These are phyloP conservation scores for Drosophila elegans DNA, from an alignment of 1,140 invertebrate species.

Conservation along the genomic window DNA sequence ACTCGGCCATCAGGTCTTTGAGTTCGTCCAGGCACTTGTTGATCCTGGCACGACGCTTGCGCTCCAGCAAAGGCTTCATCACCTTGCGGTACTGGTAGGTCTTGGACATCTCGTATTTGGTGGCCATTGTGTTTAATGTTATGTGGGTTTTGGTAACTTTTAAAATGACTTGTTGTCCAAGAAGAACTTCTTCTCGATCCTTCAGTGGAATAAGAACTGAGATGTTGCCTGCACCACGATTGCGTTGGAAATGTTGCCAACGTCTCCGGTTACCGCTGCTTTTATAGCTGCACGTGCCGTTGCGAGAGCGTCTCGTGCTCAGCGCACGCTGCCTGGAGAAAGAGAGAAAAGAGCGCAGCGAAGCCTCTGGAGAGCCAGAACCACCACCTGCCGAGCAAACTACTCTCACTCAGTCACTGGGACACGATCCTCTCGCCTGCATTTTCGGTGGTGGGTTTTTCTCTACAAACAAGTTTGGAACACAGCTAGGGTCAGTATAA, in stretches of 20 bases:
- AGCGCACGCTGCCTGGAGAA: constrained; percentile 57
- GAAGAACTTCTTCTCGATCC: constrained; percentile 11
- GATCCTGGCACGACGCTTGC: constrained; percentile 96
- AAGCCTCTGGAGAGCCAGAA: constrained; percentile 1
- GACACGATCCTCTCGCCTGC: constrained; percentile 65
- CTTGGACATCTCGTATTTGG: constrained; percentile 87
- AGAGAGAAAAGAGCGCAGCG: constrained; percentile 9
- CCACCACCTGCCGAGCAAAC: constrained; percentile 76
- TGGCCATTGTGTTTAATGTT: constrained; percentile 64
- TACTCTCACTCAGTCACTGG: constrained; percentile 63
- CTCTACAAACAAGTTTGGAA: constrained; percentile 67
- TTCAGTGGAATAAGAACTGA: constrained; percentile 10
- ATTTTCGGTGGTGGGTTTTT: constrained; percentile 74
- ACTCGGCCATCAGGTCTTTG: constrained; percentile 96
- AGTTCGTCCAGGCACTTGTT: constrained; percentile 97
- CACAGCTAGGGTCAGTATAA: neutral
- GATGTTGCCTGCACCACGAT: constrained; percentile 65
- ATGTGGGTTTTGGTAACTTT: constrained; percentile 7
- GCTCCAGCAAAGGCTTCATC: constrained; percentile 98
- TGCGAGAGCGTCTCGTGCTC: constrained; percentile 69
- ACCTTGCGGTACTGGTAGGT: constrained; percentile 97
- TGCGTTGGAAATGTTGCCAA: constrained; percentile 77
- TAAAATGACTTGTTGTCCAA: constrained; percentile 7
- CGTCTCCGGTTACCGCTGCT: constrained; percentile 63
- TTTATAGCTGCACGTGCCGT: constrained; percentile 84